Percentiles rank a stretch among this genome's conserved stretches.
These are phyloP conservation scores for Poeciliopsis presidionis DNA, from an alignment of 2,797 vertebrate genomes.

Conservation along the genomic window DNA sequence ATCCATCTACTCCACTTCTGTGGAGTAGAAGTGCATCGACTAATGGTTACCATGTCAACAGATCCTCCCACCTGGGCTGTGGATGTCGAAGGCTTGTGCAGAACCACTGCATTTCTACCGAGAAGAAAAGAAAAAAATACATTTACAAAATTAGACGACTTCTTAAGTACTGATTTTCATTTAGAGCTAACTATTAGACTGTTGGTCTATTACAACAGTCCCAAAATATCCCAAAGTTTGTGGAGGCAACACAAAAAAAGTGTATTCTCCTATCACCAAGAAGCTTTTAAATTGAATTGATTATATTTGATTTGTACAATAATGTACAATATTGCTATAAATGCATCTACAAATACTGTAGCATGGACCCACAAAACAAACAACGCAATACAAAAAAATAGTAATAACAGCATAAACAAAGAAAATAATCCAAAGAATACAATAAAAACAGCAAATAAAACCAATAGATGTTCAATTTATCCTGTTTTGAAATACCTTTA, in stretches of 20 bases:
- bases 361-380: background rate
- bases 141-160: background rate
- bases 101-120: background rate
- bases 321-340: no score
- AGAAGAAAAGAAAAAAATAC: background rate
- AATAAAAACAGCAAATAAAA: background rate
- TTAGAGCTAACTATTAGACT: background rate
- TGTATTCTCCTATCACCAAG: background rate
- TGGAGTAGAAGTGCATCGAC: background rate
- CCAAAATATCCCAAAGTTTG: background rate
- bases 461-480: background rate
- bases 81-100: background rate
- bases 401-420: background rate
- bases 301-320: no score
- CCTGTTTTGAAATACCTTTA: background rate
- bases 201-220: background rate
- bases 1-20: background rate
- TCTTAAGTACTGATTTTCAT: background rate
- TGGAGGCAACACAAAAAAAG: background rate
- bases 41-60: background rate
- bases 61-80: background rate
- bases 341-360: no score
- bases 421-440: background rate
- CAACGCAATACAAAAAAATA: background rate
- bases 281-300: no score